phyloP scores from a whole-genome alignment of 92 coral and sea anemone species.

The Phymanthus crucifer region DNA sequence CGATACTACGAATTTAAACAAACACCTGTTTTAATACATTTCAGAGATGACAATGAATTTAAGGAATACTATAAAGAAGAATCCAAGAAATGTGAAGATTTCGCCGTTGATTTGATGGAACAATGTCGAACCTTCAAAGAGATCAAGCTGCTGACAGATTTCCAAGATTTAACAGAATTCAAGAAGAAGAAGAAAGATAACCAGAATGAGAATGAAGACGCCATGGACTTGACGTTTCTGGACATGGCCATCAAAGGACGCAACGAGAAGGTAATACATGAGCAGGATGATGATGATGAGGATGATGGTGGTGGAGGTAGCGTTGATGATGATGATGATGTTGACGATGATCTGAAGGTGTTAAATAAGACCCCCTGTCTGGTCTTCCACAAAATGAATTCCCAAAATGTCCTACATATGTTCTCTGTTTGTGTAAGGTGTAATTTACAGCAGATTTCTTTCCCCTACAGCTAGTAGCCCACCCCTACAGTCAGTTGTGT shows the following conservation, averaged over 20 bases:
- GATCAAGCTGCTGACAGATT: slow-evolving; percentile 52
- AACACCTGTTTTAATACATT: neutral
- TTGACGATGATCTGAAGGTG: neutral
- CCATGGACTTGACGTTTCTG: slow-evolving; percentile 49
- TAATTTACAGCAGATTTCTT: neutral
- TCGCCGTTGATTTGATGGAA: no score
- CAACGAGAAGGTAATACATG: slow-evolving; percentile 61
- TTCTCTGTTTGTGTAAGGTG: no score
- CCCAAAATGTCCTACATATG: no score
- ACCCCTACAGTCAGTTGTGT: slow-evolving; percentile 68
- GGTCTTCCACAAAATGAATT: neutral
- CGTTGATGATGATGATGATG: no score
- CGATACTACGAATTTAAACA: neutral
- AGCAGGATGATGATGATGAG: no score
- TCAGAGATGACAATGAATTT: slow-evolving; percentile 44
- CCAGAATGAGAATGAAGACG: slow-evolving; percentile 24
- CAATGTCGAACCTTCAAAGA: slow-evolving; percentile 67
- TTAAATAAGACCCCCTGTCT: neutral
- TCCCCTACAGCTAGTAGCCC: slow-evolving; percentile 58
- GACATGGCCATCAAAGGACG: slow-evolving; percentile 52
- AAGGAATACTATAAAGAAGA: slow-evolving; percentile 45
- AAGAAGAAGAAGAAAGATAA: slow-evolving; percentile 31
- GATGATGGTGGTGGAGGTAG: neutral
- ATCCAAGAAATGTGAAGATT: slow-evolving; percentile 52
- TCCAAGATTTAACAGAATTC: slow-evolving; percentile 35